phyloP scores from a whole-genome alignment of 1,140 invertebrate species.

The Hylaeus volcanicus region DNA sequence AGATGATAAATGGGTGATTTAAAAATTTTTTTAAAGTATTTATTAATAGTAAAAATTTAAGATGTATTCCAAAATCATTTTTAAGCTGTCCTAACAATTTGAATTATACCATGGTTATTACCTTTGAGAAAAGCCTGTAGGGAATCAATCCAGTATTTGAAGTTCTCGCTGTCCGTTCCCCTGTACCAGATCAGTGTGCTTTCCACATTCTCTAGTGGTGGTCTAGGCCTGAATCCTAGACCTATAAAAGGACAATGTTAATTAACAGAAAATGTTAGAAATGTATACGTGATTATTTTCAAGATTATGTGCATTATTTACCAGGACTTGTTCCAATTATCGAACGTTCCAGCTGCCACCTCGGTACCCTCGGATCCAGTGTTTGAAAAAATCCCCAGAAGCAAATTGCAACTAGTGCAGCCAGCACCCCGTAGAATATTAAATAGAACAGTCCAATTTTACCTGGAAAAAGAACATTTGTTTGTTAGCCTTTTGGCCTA shows the following conservation, averaged over 20 bases:
- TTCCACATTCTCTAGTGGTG: constrained; percentile 90
- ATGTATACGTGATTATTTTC: constrained; percentile 3
- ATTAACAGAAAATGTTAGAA: not conserved
- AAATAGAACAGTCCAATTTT: constrained; percentile 96
- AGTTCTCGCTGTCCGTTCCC: constrained; percentile 87
- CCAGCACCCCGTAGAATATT: constrained; percentile 93
- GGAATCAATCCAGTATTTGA: constrained; percentile 88
- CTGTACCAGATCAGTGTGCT: constrained; percentile 97
- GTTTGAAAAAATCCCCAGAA: constrained; percentile 96
- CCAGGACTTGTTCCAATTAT: constrained; percentile 96
- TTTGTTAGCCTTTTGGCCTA: not conserved
- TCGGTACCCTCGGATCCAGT: constrained; percentile 91
- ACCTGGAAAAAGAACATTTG: constrained; percentile 82
- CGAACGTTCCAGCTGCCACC: constrained; percentile 89
- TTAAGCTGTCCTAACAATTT: no score
- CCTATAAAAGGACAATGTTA: constrained; percentile 78
- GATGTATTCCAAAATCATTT: no score
- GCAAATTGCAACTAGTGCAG: constrained; percentile 92
- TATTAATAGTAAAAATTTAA: no score
- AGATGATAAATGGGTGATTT: no score
- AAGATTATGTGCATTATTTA: constrained; percentile 68
- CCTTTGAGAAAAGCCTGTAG: constrained; percentile 88
- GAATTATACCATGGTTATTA: constrained; percentile 72
- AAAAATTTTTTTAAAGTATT: no score
- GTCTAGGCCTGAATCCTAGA: constrained; percentile 94